Evolutionary conservation across 2,113 vertebrate genomes (phyloP).

Genomic region (Drymodes brunneopygia): DNA sequence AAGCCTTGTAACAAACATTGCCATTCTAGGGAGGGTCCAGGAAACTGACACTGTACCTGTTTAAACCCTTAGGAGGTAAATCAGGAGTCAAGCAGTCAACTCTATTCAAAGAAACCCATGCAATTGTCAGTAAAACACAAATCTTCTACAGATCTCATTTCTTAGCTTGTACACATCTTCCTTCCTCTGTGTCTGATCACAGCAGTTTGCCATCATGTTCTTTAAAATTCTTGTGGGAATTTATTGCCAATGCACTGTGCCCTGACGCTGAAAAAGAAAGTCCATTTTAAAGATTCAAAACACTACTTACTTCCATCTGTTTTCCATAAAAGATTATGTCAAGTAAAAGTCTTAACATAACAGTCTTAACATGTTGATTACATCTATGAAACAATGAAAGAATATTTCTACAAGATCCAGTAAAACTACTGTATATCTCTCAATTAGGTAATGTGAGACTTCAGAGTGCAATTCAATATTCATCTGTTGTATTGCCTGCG

Average conservation of each 20-base stretch:
- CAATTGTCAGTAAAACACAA: not conserved
- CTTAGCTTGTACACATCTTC: not conserved
- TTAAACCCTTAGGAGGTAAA: not conserved
- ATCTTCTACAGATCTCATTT: not conserved
- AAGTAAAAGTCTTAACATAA: not conserved
- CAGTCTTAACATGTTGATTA: not conserved
- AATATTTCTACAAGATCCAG: not conserved
- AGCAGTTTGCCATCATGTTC: not conserved
- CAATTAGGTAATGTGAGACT: not conserved
- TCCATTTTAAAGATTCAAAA: not conserved
- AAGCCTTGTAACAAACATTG: not conserved
- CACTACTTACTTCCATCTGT: not conserved
- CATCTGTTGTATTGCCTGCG: not conserved
- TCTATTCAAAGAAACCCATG: not conserved
- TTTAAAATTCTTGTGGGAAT: not conserved
- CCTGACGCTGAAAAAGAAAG: not conserved
- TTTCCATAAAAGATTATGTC: not conserved
- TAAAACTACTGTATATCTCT: not conserved
- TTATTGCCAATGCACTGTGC: not conserved
- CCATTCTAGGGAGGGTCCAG: not conserved
- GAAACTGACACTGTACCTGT: not conserved
- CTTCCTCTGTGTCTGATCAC: not conserved
- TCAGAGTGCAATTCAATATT: not conserved
- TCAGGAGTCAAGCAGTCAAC: not conserved
- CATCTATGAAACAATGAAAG: not conserved